Base-by-base conservation (phyloP, 2,888 invertebrate genomes). In the Polyploca ridens region DNA sequence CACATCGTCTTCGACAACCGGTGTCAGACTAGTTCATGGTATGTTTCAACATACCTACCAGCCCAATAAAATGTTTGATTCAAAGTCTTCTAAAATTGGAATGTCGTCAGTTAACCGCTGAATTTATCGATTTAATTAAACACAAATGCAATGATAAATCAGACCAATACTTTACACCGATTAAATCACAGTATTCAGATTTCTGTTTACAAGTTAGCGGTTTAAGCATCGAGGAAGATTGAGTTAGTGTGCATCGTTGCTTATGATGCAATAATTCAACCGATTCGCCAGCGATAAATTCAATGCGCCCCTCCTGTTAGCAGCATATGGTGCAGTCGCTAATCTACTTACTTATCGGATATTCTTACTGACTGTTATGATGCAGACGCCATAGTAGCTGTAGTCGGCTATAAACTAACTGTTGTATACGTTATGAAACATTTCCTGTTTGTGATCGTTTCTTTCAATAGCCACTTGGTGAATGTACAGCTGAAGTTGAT, bases 201-300 rank as follows among this genome's bases (percentile, higher is more conserved):
- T 63, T 64, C 69, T 73, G 72, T 78, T 80, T 74, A 71, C 71
- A 54, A 69, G 64, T 66, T 69, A 66, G 13, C 64, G 63, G 66
- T 76, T 80, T 75, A 74, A 70, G 70, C 72, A 71, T 66, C 66
- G 75, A 75, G 76, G 78, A 77, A 77, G 64, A 75, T 76, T 69
- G 66, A 75, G 73, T 89, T 82, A 85, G 78, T 76, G 85, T 81
- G 81, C 86, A 86, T 79, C 79, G 82, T 78, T 78, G 85, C 84
- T 87, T 80, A 83, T 88, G 85, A 84, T 85, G 86, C 83, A 88
- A 88, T 89, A 88, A 88, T 84, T 83, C 77, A 79, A 79, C 77
- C 76, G 82, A 87, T 86, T 86, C 78, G 74, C 69, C 65, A 73
- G 79, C 83, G 82, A 85, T 88, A 87, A 86, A 87, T 88, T 86